Evolutionary conservation across 2,113 vertebrate genomes (phyloP).

Genomic region (Mesoclemmys tuberculata): DNA sequence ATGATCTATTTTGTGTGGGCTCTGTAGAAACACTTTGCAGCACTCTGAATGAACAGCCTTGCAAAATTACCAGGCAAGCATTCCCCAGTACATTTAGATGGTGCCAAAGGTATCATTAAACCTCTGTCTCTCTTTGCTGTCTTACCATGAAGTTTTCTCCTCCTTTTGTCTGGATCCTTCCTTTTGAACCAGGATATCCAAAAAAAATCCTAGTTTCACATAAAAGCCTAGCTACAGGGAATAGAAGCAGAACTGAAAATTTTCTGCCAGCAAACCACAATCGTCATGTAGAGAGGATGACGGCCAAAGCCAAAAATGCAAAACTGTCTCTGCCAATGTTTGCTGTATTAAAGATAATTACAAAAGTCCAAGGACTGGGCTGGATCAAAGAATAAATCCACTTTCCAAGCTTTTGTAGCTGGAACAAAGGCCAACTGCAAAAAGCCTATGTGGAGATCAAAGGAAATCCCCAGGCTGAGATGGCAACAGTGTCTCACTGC

Average conservation of each 20-base stretch:
- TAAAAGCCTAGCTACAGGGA: conserved; percentile 17
- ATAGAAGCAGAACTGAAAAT: neutral
- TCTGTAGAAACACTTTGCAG: neutral
- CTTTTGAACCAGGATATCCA: conserved; percentile 14
- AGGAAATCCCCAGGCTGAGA: neutral
- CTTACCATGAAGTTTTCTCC: conserved; percentile 39
- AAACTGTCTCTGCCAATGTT: neutral
- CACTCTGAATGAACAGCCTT: neutral
- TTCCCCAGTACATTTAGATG: neutral
- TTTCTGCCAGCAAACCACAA: neutral
- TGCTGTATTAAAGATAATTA: conserved; percentile 4
- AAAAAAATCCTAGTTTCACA: conserved; percentile 2
- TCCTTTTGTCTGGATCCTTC: conserved; percentile 23
- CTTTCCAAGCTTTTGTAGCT: neutral
- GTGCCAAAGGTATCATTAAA: conserved; percentile 5
- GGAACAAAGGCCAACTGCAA: neutral
- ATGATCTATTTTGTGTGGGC: neutral
- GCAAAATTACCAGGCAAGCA: conserved; percentile 14
- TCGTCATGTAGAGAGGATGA: neutral
- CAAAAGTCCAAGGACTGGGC: neutral
- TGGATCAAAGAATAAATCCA: neutral
- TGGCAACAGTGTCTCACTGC: neutral
- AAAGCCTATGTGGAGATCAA: neutral
- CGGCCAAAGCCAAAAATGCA: neutral
- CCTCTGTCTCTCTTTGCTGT: conserved; percentile 9